A percentile compares a stretch with the other conserved stretches of the same genome.
phyloP scores from a whole-genome alignment of 30 jellyfish, hydroid and myxozoan genomes.

The Catostylus mosaicus region DNA sequence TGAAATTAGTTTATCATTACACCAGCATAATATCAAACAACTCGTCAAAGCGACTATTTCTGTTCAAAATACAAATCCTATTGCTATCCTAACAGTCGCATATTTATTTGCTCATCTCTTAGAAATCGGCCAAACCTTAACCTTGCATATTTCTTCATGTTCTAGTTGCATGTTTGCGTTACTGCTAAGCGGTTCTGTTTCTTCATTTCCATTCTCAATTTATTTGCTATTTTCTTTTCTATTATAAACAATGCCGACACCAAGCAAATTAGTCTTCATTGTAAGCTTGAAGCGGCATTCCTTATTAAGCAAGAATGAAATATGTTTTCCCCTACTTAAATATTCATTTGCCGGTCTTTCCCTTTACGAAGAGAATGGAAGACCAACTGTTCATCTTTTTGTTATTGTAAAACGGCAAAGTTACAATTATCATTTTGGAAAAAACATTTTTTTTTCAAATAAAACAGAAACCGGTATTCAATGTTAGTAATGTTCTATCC shows the following conservation, averaged over 20 bases:
- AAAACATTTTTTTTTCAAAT: too few species aligned
- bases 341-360: too few species aligned
- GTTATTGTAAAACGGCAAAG: too few species aligned
- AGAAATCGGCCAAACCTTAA: slow-evolving; percentile 25
- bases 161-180: slow-evolving; percentile 3
- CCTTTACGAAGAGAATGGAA: too few species aligned
- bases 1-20: background rate
- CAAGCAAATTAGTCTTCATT: slow-evolving; percentile 4
- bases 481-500: too few species aligned
- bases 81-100: slow-evolving; percentile 3
- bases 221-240: slow-evolving; percentile 6
- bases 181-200: slow-evolving; percentile 27
- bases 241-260: slow-evolving; percentile 7
- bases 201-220: slow-evolving; percentile 1
- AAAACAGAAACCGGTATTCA: too few species aligned
- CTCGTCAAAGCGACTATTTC: background rate
- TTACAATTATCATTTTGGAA: too few species aligned
- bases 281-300: background rate
- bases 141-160: background rate
- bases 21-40: background rate
- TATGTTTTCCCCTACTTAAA: too few species aligned
- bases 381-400: too few species aligned
- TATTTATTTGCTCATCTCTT: background rate
- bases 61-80: slow-evolving; percentile 18
- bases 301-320: background rate